Evolutionary conservation across 2,888 invertebrate genomes (phyloP).

Genomic region (Julus scandinavius): DNA sequence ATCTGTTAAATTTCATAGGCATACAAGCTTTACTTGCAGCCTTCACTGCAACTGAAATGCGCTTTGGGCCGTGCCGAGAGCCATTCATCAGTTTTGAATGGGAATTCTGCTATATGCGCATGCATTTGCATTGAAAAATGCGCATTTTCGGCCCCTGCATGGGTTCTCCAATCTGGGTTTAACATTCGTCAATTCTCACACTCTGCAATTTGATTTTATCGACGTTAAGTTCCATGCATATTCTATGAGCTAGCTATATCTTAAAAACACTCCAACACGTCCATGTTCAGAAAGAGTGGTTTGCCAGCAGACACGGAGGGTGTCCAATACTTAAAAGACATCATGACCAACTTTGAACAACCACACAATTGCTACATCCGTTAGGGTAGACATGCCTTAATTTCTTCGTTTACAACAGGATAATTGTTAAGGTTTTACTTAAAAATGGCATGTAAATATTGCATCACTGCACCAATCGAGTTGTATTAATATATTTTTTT

Average conservation of each 20-base stretch:
- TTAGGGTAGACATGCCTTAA: no score
- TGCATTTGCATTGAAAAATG: background rate
- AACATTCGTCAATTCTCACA: conserved; percentile 30
- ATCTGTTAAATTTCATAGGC: background rate
- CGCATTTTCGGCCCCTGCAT: background rate
- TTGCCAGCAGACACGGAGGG: no score
- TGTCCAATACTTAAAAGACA: no score
- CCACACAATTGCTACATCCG: no score
- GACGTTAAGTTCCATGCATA: background rate
- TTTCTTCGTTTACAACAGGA: no score
- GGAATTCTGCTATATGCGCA: background rate
- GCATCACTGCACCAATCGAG: no score
- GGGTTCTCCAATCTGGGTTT: background rate
- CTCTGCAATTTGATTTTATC: conserved; percentile 22
- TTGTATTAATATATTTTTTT: no score
- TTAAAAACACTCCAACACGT: background rate
- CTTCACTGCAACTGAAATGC: background rate
- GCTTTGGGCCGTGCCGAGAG: background rate
- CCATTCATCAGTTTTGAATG: conserved; percentile 22
- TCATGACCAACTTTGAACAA: no score
- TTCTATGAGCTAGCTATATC: background rate
- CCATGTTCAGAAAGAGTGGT: background rate
- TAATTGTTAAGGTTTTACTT: no score
- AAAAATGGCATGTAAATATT: no score
- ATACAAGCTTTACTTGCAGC: background rate